A percentile compares a stretch with the other conserved stretches of the same genome.
Evolutionary conservation across 2,888 invertebrate genomes (phyloP).

Genomic region (Drosophila trichaetosa): DNA sequence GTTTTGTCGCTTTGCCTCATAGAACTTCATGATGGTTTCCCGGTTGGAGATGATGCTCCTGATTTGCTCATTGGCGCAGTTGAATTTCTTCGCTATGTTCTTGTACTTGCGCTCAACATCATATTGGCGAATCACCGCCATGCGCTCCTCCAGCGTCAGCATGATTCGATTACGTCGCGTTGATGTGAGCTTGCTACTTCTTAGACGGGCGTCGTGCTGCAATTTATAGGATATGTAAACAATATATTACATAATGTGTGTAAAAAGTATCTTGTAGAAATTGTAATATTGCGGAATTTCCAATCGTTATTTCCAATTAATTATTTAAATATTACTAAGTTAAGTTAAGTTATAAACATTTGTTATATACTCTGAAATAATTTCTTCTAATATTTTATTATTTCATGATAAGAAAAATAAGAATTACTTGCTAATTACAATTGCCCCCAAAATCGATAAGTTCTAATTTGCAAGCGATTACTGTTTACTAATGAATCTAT

Average conservation of each 20-base stretch:
- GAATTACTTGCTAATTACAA: not conserved
- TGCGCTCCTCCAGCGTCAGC: slow-evolving; percentile 81
- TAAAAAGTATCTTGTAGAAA: not conserved
- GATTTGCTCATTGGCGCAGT: slow-evolving; percentile 83
- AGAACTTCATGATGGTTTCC: slow-evolving; percentile 79
- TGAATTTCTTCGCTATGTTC: slow-evolving; percentile 82
- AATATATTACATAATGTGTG: not conserved
- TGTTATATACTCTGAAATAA: not conserved
- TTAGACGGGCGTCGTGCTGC: slow-evolving; percentile 51
- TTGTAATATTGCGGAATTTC: too few relatives aligned
- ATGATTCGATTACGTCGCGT: slow-evolving; percentile 66
- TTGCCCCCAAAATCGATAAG: not conserved
- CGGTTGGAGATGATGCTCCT: slow-evolving; percentile 81
- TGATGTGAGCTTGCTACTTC: slow-evolving; percentile 7
- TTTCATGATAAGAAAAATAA: not conserved
- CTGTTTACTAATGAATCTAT: not conserved
- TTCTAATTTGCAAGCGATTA: not conserved
- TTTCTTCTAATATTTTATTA: not conserved
- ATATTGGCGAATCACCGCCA: slow-evolving; percentile 81
- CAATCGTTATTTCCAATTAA: not conserved
- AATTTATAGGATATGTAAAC: not conserved
- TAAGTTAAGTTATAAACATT: not conserved
- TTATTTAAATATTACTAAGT: not conserved
- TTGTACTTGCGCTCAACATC: slow-evolving; percentile 82
- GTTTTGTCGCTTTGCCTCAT: slow-evolving; percentile 69